Evolutionary conservation across 64 coral and sea anemone species (phyloP).

Genomic region (Pachyseris speciosa): DNA sequence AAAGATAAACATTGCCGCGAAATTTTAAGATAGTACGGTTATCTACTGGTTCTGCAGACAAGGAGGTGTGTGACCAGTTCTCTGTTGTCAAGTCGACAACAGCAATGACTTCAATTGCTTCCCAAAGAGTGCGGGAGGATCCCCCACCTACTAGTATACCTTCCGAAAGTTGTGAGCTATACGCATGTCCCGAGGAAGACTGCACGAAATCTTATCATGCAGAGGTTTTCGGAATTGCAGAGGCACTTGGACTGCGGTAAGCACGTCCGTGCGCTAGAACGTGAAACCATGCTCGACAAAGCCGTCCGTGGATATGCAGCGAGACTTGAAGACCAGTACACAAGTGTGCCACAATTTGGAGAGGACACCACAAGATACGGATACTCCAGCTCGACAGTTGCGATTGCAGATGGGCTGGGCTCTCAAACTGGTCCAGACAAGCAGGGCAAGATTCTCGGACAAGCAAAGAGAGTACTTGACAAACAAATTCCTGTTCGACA

Average conservation of each 20-base stretch:
- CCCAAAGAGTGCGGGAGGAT: too few species aligned
- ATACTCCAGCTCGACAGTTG: background rate
- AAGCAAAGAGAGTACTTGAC: background rate
- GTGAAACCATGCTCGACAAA: background rate
- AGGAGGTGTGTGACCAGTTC: too few species aligned
- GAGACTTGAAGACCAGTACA: too few species aligned
- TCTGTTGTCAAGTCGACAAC: too few species aligned
- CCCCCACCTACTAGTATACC: background rate
- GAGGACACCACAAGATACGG: too few species aligned
- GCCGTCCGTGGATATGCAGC: too few species aligned
- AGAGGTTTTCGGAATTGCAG: conserved; percentile 50
- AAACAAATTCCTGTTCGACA: too few species aligned
- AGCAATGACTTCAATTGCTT: too few species aligned
- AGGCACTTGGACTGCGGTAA: too few species aligned
- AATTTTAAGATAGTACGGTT: background rate
- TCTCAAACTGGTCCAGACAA: background rate
- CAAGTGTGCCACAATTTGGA: too few species aligned
- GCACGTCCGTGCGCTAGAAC: background rate
- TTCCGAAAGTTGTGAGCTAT: background rate
- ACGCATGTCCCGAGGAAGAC: conserved; percentile 16
- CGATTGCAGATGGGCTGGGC: background rate
- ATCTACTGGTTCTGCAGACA: background rate
- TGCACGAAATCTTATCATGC: conserved; percentile 46
- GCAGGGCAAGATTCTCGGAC: background rate
- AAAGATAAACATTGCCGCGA: background rate